Evolutionary conservation across 2,888 invertebrate species (phyloP).

Genomic region (Lepetodrilus schrolli): DNA sequence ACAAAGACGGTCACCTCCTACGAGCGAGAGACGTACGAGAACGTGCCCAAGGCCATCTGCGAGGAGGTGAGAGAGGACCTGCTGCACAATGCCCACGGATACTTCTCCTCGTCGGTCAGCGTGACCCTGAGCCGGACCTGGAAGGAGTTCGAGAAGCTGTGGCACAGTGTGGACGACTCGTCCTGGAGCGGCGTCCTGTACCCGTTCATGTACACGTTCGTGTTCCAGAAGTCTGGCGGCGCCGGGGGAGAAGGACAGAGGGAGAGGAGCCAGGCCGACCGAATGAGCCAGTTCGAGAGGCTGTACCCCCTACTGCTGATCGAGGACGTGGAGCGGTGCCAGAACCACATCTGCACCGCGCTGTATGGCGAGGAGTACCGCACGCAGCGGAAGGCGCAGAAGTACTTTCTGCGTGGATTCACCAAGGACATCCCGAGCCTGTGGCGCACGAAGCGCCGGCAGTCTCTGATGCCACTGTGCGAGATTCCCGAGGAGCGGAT

Average conservation of each 20-base stretch:
- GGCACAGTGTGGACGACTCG: background rate
- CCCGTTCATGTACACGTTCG: background rate
- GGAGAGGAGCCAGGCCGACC: background rate
- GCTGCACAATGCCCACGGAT: constrained; percentile 2
- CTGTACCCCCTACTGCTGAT: constrained; percentile 39
- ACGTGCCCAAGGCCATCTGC: background rate
- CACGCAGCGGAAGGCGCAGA: background rate
- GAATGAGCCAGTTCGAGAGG: background rate
- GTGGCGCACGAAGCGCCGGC: constrained; percentile 7
- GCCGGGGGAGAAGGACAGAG: background rate
- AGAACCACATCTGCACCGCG: constrained; percentile 41
- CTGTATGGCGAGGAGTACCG: constrained; percentile 31
- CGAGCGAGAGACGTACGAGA: constrained; percentile 3
- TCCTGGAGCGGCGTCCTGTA: background rate
- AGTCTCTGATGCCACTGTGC: background rate
- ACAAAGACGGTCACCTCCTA: background rate
- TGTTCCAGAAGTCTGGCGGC: background rate
- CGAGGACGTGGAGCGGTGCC: constrained; percentile 39
- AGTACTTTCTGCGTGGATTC: constrained; percentile 16
- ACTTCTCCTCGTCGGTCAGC: constrained; percentile 14
- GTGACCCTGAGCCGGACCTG: background rate
- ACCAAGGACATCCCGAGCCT: background rate
- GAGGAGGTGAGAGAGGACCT: constrained; percentile 5
- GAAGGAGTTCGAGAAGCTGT: constrained; percentile 1
- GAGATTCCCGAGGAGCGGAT: background rate